A percentile compares a stretch with the other conserved stretches of the same genome.
Conservation (phyloP, 2,888 invertebrate genomes). For the Anaspis maculata region DNA sequence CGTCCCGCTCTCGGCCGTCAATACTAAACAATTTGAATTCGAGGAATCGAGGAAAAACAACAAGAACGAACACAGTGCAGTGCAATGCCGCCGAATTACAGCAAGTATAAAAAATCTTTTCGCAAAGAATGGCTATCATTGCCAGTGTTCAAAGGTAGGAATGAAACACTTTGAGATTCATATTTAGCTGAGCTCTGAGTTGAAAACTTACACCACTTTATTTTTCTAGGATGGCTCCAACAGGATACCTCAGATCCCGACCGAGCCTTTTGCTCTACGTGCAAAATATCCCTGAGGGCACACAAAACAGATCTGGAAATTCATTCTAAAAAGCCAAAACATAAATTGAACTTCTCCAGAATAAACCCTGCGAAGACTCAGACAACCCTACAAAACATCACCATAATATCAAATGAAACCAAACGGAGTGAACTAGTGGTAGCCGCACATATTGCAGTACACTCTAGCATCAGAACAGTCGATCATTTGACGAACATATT, state of each 20-base stretch:
- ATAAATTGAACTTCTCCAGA: neutral
- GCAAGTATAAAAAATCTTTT: no score
- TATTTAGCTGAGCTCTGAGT: no score
- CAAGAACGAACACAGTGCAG: no score
- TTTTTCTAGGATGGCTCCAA: neutral
- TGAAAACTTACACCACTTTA: no score
- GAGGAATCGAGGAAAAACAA: no score
- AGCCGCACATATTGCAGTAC: neutral
- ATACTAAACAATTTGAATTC: no score
- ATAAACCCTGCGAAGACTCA: neutral
- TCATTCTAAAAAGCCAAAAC: neutral
- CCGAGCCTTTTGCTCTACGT: neutral
- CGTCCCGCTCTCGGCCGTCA: no score
- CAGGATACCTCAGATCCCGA: neutral
- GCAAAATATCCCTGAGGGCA: neutral
- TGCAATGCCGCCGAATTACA: no score
- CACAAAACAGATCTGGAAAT: neutral
- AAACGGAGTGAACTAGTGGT: neutral
- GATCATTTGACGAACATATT: neutral
- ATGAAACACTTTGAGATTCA: no score
- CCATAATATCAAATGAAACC: neutral
- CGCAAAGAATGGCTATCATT: no score
- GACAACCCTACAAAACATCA: neutral
- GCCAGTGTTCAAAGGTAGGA: no score
- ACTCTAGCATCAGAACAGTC: neutral